Base-by-base conservation (phyloP, 1,140 invertebrate species). In the Drosophila ambigua region DNA sequence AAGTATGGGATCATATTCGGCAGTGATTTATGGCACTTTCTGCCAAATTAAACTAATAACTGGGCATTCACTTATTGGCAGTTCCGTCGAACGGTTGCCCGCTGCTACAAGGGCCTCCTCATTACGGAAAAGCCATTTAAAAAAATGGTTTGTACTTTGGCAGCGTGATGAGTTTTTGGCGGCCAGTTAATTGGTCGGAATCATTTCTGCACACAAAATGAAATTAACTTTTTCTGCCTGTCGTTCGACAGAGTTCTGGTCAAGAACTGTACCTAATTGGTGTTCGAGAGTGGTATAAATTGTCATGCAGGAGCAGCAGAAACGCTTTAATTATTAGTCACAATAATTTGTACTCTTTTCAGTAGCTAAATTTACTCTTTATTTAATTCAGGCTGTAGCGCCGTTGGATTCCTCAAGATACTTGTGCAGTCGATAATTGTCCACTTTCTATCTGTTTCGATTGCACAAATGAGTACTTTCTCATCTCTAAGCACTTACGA, bases 91-190 rank as follows among this genome's bases (percentile, higher is more conserved):
- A 31, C 1, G 6, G 26, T 5, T 5, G 24, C 20, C 20, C 20
- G 20, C 20, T 20, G 20, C 16, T 23, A 48, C 45, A n/a, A 44
- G 20, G 39, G 39, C 16, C 57, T 24, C 23, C 82, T 85, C 69
- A 87, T 87, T 87, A 87, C 72, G 28, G 44, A 16, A 54, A 76
- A 20, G 75, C 63, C 69, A 87, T 85, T 85, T 82, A 75, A 58
- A 73, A 78, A 82, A 77, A 69, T 69, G 54, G 45, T 66, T 66
- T 71, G 64, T 58, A 28, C 63, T 45, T 39, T 31, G 43, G 24
- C 49, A 43, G 49, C 54, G 24, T 67, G 62, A 51, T 81, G 48
- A 63, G 55, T 76, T 71, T 83, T 67, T 78, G 78, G 64, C 79
- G 69, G 43, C 31, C 61, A 54, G 45, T 62, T 82, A 83, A 83